These are phyloP conservation scores for Eulemur rufifrons DNA, from an alignment of 2,113 vertebrate genomes.

Conservation along the genomic window DNA sequence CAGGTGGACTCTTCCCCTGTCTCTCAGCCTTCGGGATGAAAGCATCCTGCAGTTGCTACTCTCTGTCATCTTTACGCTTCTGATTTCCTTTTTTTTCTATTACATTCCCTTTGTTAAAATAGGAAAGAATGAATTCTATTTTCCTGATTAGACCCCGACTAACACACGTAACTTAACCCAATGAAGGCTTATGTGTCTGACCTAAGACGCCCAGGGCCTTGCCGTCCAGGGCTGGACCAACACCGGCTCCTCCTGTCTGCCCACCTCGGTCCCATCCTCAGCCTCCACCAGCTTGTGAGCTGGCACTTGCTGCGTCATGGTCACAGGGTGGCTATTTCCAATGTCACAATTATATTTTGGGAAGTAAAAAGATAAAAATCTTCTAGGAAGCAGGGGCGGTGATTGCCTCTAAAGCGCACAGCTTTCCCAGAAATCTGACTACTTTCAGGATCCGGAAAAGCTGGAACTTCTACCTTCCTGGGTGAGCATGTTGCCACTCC, in stretches of 20 bases:
- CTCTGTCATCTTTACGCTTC: too few species aligned
- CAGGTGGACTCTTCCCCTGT: too few species aligned
- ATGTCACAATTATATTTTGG: neutral
- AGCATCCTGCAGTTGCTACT: too few species aligned
- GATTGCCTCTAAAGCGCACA: neutral
- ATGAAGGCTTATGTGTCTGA: neutral
- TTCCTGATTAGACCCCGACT: neutral
- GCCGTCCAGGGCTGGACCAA: neutral
- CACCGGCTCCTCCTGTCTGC: neutral
- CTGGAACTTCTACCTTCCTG: neutral
- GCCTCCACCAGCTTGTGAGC: neutral
- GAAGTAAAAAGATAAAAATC: neutral
- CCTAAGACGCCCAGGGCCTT: too few species aligned
- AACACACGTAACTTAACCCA: neutral
- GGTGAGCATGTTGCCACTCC: neutral
- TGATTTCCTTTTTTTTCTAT: too few species aligned
- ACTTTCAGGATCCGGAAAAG: neutral
- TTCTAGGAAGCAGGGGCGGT: neutral
- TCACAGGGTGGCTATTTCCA: neutral
- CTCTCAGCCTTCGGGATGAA: neutral
- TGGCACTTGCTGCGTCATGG: neutral
- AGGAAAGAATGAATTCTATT: neutral
- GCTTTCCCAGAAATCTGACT: neutral
- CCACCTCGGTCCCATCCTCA: too few species aligned
- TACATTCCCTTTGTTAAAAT: neutral